Base-by-base conservation (phyloP, 2,113 vertebrate genomes). In the Tenrec ecaudatus region DNA sequence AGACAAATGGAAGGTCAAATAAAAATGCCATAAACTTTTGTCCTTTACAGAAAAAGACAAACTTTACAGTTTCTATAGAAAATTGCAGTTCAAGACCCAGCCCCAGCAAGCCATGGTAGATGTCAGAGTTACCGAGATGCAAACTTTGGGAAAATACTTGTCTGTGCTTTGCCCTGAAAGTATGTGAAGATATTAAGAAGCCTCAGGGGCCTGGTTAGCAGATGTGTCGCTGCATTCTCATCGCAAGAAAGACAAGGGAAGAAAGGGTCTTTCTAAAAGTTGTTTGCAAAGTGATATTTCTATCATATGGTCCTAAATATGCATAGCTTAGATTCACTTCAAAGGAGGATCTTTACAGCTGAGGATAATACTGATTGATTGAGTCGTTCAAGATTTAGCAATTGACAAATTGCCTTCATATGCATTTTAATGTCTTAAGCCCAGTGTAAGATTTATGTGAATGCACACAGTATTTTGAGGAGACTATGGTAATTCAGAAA, bases 401-500 rank as follows among this genome's bases (percentile, higher is more conserved):
- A 23, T 23, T 82, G 75, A 94, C 79, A 80, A 89, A 89, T 79
- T 76, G 62, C 38, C 75, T 89, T 76, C 83, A 29, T 1, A 15
- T 47, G 78, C 75, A 58, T n/a, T 23, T 5, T 2, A 20, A 3
- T 31, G 71, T 66, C 20, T 31, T 40, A 36, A 43, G 81, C 2
- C 36, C 53, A 4, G 0, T 33, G 4, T 47, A 81, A 95, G 71
- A 57, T 36, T 85, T 78, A 73, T 60, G n/a, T 27, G 69, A 20
- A 60, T 43, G 40, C 64, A 43, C 33, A 47, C 5, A 10, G 5
- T 64, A 88, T 36, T 80, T 84, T 84, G 78, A 93, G 94, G 91
- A 93, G n/a, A 40, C 68, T 76, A n/a, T n/a, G n/a, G n/a, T n/a
- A 60, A 89, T 82, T 90, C 62, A 89, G 38, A 91, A 92, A 82